These are phyloP conservation scores for Monochamus alternatus DNA, from an alignment of 2,888 invertebrate species.

Conservation along the genomic window DNA sequence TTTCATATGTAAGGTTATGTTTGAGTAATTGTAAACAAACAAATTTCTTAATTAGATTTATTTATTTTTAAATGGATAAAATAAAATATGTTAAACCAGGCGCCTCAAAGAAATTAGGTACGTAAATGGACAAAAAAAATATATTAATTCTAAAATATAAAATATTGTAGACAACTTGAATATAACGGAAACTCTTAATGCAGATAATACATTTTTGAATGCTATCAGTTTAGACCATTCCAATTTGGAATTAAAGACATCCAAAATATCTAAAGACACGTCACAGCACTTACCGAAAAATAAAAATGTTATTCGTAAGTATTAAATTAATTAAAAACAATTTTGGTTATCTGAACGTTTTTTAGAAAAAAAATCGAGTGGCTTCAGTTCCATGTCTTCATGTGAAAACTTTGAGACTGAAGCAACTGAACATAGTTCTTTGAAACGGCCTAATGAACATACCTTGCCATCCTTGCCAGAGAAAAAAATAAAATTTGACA, in stretches of 20 bases:
- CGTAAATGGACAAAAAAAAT: background rate
- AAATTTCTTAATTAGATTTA: too few species aligned
- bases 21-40: too few species aligned
- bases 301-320: slow-evolving; percentile 32
- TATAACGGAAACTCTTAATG: slow-evolving; percentile 21
- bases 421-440: background rate
- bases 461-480: background rate
- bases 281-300: background rate
- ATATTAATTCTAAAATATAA: background rate
- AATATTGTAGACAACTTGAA: background rate
- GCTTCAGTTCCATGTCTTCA: slow-evolving; percentile 30
- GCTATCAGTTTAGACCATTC: slow-evolving; percentile 35
- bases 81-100: background rate
- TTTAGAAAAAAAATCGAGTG: slow-evolving; percentile 31
- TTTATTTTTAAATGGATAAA: background rate
- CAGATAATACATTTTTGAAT: slow-evolving; percentile 21
- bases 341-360: background rate
- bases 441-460: slow-evolving; percentile 23
- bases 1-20: too few species aligned
- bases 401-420: slow-evolving; percentile 28
- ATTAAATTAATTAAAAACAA: background rate
- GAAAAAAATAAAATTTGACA: slow-evolving; percentile 36
- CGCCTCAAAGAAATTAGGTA: background rate
- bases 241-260: slow-evolving; percentile 11
- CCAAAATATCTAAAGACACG: background rate